Evolutionary conservation across 30 jellyfish, hydroid and myxozoan genomes (phyloP).

Genomic region (Sanderia malayensis): DNA sequence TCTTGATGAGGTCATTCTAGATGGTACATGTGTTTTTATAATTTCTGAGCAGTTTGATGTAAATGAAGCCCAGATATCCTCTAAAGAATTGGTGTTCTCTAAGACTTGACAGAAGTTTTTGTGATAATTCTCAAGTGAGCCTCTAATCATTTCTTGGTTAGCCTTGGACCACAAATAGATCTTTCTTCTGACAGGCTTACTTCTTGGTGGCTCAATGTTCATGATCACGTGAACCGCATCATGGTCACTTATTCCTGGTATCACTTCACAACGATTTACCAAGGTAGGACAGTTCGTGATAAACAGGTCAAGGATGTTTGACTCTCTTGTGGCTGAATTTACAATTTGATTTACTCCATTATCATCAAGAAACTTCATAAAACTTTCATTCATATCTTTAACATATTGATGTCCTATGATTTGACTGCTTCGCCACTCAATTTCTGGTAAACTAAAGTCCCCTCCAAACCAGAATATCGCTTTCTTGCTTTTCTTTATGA

Average conservation of each 20-base stretch:
- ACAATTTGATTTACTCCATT: not conserved
- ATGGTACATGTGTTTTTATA: too few relatives aligned
- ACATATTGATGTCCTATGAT: not conserved
- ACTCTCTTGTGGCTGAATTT: not conserved
- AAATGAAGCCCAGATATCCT: too few relatives aligned
- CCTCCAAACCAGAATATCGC: not conserved
- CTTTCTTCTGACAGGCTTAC: slow-evolving; percentile 36
- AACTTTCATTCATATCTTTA: not conserved
- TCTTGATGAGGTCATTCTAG: too few relatives aligned
- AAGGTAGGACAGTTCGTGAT: not conserved
- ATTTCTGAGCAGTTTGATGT: too few relatives aligned
- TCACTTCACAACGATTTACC: not conserved
- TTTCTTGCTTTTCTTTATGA: not conserved
- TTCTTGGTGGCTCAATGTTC: slow-evolving; percentile 2
- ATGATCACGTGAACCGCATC: slow-evolving; percentile 23
- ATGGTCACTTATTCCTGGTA: slow-evolving; percentile 2
- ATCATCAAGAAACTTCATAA: not conserved
- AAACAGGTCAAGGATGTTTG: not conserved
- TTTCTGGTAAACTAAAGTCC: not conserved
- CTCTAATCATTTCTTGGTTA: slow-evolving; percentile 22
- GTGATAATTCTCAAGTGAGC: slow-evolving; percentile 14
- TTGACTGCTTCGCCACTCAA: not conserved
- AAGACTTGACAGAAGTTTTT: slow-evolving; percentile 24
- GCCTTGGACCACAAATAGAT: slow-evolving; percentile 39
- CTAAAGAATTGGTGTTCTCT: too few relatives aligned